Conservation (phyloP, 2,888 invertebrate genomes). For the Ormyrus rosae region DNA sequence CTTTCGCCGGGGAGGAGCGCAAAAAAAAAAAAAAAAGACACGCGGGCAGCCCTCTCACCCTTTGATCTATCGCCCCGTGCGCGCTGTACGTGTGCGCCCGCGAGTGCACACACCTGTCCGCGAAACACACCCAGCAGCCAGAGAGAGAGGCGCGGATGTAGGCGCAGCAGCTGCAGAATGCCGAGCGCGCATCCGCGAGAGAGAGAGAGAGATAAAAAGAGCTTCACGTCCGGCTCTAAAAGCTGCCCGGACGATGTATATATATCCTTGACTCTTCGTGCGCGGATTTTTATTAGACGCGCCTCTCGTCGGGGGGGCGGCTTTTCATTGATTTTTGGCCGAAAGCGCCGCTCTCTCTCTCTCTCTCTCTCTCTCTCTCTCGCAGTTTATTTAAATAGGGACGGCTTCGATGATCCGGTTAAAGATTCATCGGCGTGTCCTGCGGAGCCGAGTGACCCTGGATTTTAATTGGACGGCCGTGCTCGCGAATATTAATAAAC, state of each 20-base stretch:
- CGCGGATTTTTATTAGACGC: neutral
- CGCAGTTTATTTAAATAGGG: neutral
- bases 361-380: neutral
- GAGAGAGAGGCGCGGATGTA: neutral
- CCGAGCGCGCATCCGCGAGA: neutral
- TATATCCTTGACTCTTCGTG: constrained; percentile 1
- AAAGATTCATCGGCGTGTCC: neutral
- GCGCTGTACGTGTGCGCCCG: neutral
- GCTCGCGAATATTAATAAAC: no score
- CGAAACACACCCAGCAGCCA: neutral
- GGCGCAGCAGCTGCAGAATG: neutral
- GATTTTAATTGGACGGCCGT: constrained; percentile 46
- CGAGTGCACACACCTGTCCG: neutral
- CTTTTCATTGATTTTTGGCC: neutral
- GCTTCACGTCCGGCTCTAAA: no score
- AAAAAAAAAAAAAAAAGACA: no score
- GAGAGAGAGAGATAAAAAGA: neutral
- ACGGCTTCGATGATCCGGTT: neutral
- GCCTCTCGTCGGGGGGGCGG: neutral
- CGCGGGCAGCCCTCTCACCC: neutral
- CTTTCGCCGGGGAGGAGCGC: no score
- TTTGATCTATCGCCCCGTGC: constrained; percentile 8
- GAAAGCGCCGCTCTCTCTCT: neutral
- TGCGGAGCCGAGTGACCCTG: constrained; percentile 16
- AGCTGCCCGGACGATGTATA: no score